phyloP scores from a whole-genome alignment of 1,140 invertebrate genomes.

The Drosophila murphyi region DNA sequence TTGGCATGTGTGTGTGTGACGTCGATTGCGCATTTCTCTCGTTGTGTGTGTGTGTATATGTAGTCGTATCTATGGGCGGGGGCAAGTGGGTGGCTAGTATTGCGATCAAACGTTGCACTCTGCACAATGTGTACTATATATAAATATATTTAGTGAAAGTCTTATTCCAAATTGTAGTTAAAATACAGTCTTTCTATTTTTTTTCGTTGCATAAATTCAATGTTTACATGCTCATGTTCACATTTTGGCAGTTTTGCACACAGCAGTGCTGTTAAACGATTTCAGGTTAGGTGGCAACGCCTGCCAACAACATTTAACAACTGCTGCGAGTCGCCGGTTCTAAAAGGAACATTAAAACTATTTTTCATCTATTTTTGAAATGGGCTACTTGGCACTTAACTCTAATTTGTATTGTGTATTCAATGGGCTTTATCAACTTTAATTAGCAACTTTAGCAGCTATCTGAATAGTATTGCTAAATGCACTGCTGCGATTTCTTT shows the following conservation, averaged over 20 bases:
- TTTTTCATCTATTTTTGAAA: not conserved
- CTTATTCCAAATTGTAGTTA: not conserved
- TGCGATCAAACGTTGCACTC: not conserved
- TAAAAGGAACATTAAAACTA: not conserved
- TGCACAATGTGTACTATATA: not conserved
- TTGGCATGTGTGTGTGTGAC: constrained; percentile 32
- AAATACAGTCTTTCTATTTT: constrained; percentile 20
- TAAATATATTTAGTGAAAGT: not conserved
- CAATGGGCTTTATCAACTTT: not conserved
- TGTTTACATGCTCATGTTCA: constrained; percentile 60
- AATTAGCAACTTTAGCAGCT: no score
- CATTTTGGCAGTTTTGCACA: constrained; percentile 14
- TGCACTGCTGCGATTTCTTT: not conserved
- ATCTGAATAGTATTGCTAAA: not conserved
- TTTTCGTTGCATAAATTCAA: constrained; percentile 74
- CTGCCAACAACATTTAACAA: constrained; percentile 46
- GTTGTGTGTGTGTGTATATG: constrained; percentile 15
- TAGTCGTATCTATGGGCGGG: constrained; percentile 50
- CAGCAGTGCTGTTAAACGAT: constrained; percentile 58
- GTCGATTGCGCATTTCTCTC: constrained; percentile 46
- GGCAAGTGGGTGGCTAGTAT: constrained; percentile 40
- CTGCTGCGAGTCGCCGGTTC: constrained; percentile 21
- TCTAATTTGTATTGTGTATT: constrained; percentile 23
- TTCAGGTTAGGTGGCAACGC: constrained; percentile 60
- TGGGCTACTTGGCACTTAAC: not conserved